Evolutionary conservation across 2,797 vertebrate species (phyloP).

Genomic region (Limnodromus scolopaceus): DNA sequence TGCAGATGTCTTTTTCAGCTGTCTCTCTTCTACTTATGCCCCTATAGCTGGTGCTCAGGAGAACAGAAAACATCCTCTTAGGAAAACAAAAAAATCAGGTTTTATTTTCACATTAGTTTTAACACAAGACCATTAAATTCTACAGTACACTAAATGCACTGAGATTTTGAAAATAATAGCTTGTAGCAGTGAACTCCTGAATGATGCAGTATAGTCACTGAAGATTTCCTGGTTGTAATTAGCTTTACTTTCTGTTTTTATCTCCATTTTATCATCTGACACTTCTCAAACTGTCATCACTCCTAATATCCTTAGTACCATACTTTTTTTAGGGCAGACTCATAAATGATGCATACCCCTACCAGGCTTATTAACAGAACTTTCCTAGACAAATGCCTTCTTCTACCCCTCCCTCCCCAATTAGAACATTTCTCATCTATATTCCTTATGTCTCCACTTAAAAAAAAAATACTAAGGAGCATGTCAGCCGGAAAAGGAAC

Average conservation of each 20-base stretch:
- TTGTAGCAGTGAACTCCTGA: constrained; percentile 33
- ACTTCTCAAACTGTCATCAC: constrained; percentile 34
- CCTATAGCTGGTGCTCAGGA: background rate
- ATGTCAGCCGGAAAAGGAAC: background rate
- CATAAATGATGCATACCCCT: background rate
- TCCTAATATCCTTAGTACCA: background rate
- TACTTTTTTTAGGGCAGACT: background rate
- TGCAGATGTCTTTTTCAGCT: background rate
- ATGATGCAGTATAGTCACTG: background rate
- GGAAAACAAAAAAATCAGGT: background rate
- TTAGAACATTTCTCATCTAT: background rate
- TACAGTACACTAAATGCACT: background rate
- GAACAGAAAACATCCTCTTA: background rate
- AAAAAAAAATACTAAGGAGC: background rate
- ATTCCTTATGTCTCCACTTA: background rate
- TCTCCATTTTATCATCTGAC: background rate
- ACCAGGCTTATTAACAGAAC: background rate
- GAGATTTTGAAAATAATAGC: constrained; percentile 40
- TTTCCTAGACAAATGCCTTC: background rate
- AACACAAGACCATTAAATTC: constrained; percentile 32
- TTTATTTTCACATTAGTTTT: background rate
- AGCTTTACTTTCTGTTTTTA: constrained; percentile 41
- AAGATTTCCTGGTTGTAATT: constrained; percentile 28
- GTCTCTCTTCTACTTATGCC: background rate
- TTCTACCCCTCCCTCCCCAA: background rate